Evolutionary conservation across 2,888 invertebrate genomes (phyloP), one percentile per base, ranked within the genome.

Genomic region (Andrena fulva): DNA sequence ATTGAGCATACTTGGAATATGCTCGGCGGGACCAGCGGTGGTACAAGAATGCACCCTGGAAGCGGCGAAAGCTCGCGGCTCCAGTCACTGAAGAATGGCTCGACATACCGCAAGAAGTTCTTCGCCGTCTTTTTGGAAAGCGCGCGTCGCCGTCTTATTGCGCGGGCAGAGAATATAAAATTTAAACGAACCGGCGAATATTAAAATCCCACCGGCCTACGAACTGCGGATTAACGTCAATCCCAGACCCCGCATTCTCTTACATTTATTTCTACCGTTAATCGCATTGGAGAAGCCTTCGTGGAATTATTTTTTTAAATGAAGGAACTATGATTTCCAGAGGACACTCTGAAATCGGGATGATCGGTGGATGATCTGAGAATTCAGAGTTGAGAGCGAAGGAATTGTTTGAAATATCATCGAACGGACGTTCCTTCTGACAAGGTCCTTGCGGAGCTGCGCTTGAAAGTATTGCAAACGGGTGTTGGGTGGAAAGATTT

Each of bases 1-100:
- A 88, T 88, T 85, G 87, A 89, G 89, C 87, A 87, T 86, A 88
- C 87, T 88, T 88, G 89, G 89, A 89, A 86, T 87, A 87, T 87
- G 89, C 86, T 84, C 67, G 73, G 68, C 67, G 77, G 77, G 87
- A 68, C 60, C 77, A 75, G 75, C 71, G 87, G 82, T 78, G 69
- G 81, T 80, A 78, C 81, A 88, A 87, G 88, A 88, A 88, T 88
- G 88, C 89, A 84, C 71, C 82, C 80, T 72, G 78, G 89, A 86
- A 84, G 80, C 87, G 88, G 78, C 79, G 82, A 85, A 87, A 89
- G 87, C 89, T 87, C 79, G 84, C 76, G 77, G 86, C 82, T 85
- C 81, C 77, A 84, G 85, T 82, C 82, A 85, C 87, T 87, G 88
- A 88, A 88, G 87, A 89, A 88, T 89, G 87, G 77, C 77, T 59